Evolutionary conservation across 2,113 vertebrate genomes (phyloP).

Genomic region (Pelodiscus sinensis): DNA sequence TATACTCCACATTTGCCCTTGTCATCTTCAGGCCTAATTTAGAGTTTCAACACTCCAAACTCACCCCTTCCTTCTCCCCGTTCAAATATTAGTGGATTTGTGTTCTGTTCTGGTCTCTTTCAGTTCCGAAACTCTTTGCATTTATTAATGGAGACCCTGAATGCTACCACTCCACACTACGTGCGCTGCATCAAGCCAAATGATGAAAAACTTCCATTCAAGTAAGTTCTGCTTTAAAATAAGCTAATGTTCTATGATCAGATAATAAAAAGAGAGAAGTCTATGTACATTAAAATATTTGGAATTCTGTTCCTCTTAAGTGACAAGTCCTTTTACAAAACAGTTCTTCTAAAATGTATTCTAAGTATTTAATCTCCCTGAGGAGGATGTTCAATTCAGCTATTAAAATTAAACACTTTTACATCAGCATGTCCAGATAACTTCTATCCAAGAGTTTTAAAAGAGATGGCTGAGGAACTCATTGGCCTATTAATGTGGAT

Average conservation of each 20-base stretch:
- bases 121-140: slow-evolving; percentile 94
- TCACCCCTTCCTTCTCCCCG: background rate
- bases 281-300: background rate
- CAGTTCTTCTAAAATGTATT: background rate
- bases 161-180: slow-evolving; percentile 93
- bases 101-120: background rate
- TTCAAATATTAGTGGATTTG: fast-evolving
- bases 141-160: slow-evolving; percentile 95
- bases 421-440: background rate
- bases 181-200: slow-evolving; percentile 99
- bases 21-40: background rate
- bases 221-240: slow-evolving; percentile 79
- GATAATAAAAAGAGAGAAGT: background rate
- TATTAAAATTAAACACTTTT: background rate
- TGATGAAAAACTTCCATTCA: slow-evolving; percentile 89
- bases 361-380: background rate
- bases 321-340: background rate
- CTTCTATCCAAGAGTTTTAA: too few species aligned
- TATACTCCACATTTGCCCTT: background rate
- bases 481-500: background rate
- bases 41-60: background rate
- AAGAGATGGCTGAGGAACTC: background rate
- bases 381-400: background rate
- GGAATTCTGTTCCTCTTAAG: background rate
- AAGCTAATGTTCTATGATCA: fast-evolving